Conservation (phyloP, 2,113 vertebrate genomes). For the Caloenas nicobarica region DNA sequence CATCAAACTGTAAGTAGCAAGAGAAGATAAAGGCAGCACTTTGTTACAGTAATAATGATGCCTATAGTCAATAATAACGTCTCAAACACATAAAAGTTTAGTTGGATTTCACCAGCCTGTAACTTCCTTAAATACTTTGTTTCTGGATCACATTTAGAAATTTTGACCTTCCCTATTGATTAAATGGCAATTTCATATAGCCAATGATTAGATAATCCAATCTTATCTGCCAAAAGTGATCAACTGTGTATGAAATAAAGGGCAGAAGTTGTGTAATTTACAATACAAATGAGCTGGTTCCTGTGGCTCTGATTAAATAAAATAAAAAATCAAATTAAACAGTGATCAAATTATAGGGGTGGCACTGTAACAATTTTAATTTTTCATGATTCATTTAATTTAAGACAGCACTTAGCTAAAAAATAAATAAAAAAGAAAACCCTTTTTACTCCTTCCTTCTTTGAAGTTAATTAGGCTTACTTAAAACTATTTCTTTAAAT, state of each 20-base stretch:
- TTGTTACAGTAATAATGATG: neutral
- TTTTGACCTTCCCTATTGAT: conserved; percentile 73
- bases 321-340: conserved; percentile 70
- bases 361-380: conserved; percentile 57
- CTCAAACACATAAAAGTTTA: conserved; percentile 15
- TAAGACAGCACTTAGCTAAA: conserved; percentile 49
- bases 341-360: conserved; percentile 58
- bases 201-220: conserved; percentile 67
- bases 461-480: conserved; percentile 59
- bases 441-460: conserved; percentile 9
- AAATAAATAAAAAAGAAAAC: conserved; percentile 26
- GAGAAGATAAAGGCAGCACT: neutral
- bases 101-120: neutral
- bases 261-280: conserved; percentile 68
- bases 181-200: conserved; percentile 68
- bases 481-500: conserved; percentile 48
- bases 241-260: conserved; percentile 65
- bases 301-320: conserved; percentile 69
- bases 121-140: conserved; percentile 29
- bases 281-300: conserved; percentile 66
- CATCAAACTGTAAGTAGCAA: neutral
- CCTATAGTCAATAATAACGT: neutral
- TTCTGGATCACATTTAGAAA: conserved; percentile 56
- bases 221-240: conserved; percentile 68
- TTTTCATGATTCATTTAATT: conserved; percentile 62